These are phyloP conservation scores for Cyanistes caeruleus DNA, from an alignment of 2,113 vertebrate species.

Conservation along the genomic window DNA sequence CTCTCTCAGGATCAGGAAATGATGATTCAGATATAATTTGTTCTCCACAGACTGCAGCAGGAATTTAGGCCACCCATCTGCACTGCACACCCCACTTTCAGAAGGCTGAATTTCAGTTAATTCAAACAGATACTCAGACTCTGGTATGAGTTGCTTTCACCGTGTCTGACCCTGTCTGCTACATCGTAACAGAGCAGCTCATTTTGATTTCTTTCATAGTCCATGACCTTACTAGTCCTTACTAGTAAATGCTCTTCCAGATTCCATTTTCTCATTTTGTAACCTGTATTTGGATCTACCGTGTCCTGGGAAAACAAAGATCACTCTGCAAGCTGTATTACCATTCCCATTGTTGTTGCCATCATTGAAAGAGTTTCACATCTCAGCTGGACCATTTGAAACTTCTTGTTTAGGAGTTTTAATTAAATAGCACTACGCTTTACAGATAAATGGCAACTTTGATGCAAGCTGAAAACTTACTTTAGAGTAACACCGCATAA, in stretches of 20 bases:
- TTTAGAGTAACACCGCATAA: background rate
- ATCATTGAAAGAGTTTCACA: background rate
- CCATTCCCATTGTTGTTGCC: background rate
- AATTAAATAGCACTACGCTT: background rate
- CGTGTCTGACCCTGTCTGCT: background rate
- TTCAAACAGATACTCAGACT: background rate
- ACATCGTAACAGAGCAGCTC: fast-evolving
- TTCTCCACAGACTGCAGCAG: background rate
- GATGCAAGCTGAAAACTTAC: background rate
- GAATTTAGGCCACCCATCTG: background rate
- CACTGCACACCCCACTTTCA: background rate
- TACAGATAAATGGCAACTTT: background rate
- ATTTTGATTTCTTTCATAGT: background rate
- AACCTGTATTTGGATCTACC: background rate
- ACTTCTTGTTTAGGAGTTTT: background rate
- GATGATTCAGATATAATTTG: background rate
- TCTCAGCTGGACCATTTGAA: background rate
- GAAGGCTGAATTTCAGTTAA: background rate
- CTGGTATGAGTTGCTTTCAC: background rate
- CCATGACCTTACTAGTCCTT: background rate
- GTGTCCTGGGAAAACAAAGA: background rate
- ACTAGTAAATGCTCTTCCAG: background rate
- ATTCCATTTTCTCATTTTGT: background rate
- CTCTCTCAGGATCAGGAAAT: background rate
- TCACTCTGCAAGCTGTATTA: background rate